These are phyloP conservation scores for Zaprionus nigranus DNA, from an alignment of 1,140 invertebrate genomes.

Conservation along the genomic window DNA sequence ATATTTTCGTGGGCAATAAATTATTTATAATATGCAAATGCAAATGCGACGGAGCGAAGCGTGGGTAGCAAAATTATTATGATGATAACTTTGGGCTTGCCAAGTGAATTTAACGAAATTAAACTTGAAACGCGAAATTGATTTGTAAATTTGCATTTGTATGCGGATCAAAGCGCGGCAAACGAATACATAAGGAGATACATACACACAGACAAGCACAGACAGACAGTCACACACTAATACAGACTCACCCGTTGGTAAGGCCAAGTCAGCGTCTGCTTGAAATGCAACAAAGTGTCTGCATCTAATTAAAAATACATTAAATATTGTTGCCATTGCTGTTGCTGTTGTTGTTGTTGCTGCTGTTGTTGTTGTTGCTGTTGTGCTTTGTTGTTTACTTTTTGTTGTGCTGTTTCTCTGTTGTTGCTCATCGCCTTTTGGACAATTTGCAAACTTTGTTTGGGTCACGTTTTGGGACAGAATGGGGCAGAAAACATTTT, in stretches of 20 bases:
- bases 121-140: conserved; percentile 78
- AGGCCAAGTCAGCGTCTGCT: conserved; percentile 34
- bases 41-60: conserved; percentile 20
- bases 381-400: conserved; percentile 42
- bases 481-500: conserved; percentile 26
- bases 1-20: conserved; percentile 82
- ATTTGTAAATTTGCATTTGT: conserved; percentile 81
- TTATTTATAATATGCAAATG: conserved; percentile 82
- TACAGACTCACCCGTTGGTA: neutral
- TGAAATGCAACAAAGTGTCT: conserved; percentile 73
- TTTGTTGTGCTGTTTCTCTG: conserved; percentile 37
- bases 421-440: conserved; percentile 48
- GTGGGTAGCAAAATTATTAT: conserved; percentile 62
- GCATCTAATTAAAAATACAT: conserved; percentile 81
- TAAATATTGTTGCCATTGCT: conserved; percentile 59
- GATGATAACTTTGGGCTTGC: conserved; percentile 54
- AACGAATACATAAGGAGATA: conserved; percentile 20
- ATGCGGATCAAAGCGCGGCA: conserved; percentile 75
- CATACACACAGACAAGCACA: conserved; percentile 27
- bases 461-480: conserved; percentile 73
- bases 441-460: conserved; percentile 74
- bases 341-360: neutral
- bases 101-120: conserved; percentile 71
- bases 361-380: neutral
- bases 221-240: conserved; percentile 26